phyloP scores from a whole-genome alignment of 2,113 vertebrate genomes.

The Columba janthina region DNA sequence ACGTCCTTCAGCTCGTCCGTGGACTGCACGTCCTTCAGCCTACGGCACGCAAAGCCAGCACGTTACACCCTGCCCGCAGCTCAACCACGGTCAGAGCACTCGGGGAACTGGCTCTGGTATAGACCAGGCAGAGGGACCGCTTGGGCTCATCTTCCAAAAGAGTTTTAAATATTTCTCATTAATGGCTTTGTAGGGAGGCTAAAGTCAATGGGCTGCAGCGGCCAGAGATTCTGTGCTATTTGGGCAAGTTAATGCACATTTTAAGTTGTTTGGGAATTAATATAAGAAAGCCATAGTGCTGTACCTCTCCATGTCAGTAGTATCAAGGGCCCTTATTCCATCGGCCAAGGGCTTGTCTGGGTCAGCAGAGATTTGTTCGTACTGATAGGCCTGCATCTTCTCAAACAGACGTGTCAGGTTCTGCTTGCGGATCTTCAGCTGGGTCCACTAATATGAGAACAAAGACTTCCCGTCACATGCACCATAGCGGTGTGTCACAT shows the following conservation, averaged over 20 bases:
- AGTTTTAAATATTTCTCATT: background rate
- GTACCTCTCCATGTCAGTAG: conserved; percentile 94
- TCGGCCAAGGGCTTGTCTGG: conserved; percentile 97
- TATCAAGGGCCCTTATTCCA: conserved; percentile 93
- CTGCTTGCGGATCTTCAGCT: conserved; percentile 94
- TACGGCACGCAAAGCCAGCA: conserved; percentile 41
- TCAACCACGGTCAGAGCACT: background rate
- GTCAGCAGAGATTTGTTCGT: conserved; percentile 96
- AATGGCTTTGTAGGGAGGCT: background rate
- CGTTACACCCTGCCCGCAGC: background rate
- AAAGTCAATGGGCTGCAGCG: background rate
- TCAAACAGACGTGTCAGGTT: conserved; percentile 95
- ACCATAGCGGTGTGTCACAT: background rate
- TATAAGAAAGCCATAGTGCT: background rate
- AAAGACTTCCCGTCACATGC: background rate
- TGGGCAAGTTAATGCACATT: background rate
- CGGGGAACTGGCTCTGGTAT: background rate
- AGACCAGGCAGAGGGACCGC: background rate
- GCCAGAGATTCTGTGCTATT: background rate
- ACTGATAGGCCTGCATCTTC: conserved; percentile 98
- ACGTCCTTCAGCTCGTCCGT: conserved; percentile 95
- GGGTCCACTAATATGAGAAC: conserved; percentile 85
- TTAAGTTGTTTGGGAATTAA: background rate
- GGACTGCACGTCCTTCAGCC: conserved; percentile 95
- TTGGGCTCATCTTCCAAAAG: background rate